These are phyloP conservation scores for Nipponacmea schrenckii DNA, from an alignment of 2,888 invertebrate species.

Conservation along the genomic window DNA sequence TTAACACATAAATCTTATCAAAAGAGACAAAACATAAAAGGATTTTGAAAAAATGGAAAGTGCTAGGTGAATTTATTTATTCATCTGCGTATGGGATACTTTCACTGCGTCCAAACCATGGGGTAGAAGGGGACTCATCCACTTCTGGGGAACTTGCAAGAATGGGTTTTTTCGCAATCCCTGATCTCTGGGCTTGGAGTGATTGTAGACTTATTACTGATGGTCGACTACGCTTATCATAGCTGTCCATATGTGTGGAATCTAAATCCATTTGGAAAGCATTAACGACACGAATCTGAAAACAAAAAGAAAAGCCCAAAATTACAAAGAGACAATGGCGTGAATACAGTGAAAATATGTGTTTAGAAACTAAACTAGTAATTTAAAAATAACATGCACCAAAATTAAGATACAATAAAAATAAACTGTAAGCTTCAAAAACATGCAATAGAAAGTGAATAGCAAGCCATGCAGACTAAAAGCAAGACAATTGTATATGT, in stretches of 20 bases:
- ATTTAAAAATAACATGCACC: not conserved
- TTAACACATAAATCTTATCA: too few species aligned
- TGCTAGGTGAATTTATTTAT: conserved; percentile 27
- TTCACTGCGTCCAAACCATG: conserved; percentile 57
- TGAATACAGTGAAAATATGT: conserved; percentile 6
- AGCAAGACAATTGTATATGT: not conserved
- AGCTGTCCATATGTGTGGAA: conserved; percentile 71
- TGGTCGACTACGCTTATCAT: conserved; percentile 64
- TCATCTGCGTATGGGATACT: conserved; percentile 64
- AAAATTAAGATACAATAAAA: conserved; percentile 15
- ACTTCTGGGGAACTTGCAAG: conserved; percentile 61
- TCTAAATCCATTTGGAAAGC: conserved; percentile 80
- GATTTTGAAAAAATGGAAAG: not conserved
- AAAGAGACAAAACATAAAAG: too few species aligned
- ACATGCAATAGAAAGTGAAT: not conserved
- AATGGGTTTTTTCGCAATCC: conserved; percentile 54
- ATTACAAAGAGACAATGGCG: conserved; percentile 11
- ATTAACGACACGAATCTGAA: conserved; percentile 99
- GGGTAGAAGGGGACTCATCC: conserved; percentile 47
- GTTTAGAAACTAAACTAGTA: not conserved
- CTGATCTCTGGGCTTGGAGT: conserved; percentile 49
- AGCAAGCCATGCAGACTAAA: conserved; percentile 9
- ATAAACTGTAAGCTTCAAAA: conserved; percentile 1
- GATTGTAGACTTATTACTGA: conserved; percentile 66
- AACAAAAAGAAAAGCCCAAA: conserved; percentile 11